These are phyloP conservation scores for Frieseomelitta varia DNA, from an alignment of 1,140 invertebrate genomes.

Conservation along the genomic window DNA sequence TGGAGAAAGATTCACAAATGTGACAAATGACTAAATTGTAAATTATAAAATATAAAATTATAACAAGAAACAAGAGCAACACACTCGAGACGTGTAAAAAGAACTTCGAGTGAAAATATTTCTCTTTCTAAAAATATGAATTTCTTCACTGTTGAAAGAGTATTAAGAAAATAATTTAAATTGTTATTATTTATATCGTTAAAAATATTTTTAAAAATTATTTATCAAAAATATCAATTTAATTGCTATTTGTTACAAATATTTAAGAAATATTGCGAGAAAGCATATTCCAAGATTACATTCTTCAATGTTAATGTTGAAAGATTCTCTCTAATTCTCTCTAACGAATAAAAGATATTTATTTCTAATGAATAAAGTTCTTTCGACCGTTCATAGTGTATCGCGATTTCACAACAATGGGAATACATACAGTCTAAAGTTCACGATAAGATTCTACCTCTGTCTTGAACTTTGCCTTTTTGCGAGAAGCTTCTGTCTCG, in stretches of 20 bases:
- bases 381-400: not conserved
- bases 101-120: not conserved
- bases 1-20: not conserved
- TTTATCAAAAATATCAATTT: too few relatives aligned
- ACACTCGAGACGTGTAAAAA: not conserved
- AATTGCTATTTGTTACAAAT: too few relatives aligned
- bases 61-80: not conserved
- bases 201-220: too few relatives aligned
- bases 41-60: not conserved
- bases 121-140: not conserved
- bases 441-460: not conserved
- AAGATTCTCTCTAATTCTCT: not conserved
- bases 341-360: not conserved
- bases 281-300: not conserved
- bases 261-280: not conserved
- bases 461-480: constrained; percentile 7
- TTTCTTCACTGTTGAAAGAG: not conserved
- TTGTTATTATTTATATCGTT: too few relatives aligned
- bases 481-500: not conserved
- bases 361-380: not conserved
- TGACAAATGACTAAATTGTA: not conserved
- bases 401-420: not conserved
- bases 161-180: too few relatives aligned
- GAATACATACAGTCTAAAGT: too few relatives aligned
- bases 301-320: too few relatives aligned